Evolutionary conservation across 2,888 invertebrate species (phyloP).

Genomic region (Scaptomyza parva): DNA sequence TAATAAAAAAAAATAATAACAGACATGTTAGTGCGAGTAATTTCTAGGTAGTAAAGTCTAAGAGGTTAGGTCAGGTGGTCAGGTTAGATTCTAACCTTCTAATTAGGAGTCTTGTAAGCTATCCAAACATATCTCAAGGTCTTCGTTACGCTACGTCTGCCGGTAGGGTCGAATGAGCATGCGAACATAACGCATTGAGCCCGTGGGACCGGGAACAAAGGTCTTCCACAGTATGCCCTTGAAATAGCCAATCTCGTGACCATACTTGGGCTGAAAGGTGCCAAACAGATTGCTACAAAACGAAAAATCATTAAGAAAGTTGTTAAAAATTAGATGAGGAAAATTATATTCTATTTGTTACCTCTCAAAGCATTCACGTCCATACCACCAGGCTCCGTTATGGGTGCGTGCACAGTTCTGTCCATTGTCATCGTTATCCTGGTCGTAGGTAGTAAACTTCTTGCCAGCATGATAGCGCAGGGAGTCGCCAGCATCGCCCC

Average conservation of each 20-base stretch:
- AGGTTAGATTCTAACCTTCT: constrained; percentile 14
- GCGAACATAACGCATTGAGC: constrained; percentile 59
- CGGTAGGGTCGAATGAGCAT: constrained; percentile 60
- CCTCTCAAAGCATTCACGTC: constrained; percentile 60
- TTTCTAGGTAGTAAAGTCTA: neutral
- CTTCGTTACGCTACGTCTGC: neutral
- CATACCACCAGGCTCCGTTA: constrained; percentile 72
- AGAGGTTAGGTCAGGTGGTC: neutral
- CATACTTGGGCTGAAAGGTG: constrained; percentile 49
- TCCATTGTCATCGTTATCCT: constrained; percentile 70
- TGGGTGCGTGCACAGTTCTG: constrained; percentile 66
- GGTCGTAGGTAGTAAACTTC: constrained; percentile 70
- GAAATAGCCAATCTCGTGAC: constrained; percentile 46
- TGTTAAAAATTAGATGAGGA: no score
- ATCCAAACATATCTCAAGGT: neutral
- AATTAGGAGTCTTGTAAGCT: constrained; percentile 2
- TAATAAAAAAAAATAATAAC: neutral
- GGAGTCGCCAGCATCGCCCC: constrained; percentile 63
- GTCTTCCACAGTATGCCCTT: constrained; percentile 67
- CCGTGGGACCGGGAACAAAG: constrained; percentile 60
- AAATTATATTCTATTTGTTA: no score
- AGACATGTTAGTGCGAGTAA: neutral
- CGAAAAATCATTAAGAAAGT: no score
- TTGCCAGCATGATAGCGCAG: constrained; percentile 62
- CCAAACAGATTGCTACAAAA: constrained; percentile 62